Evolutionary conservation across 2,888 invertebrate species (phyloP).

Genomic region (Nephrotoma appendiculata): DNA sequence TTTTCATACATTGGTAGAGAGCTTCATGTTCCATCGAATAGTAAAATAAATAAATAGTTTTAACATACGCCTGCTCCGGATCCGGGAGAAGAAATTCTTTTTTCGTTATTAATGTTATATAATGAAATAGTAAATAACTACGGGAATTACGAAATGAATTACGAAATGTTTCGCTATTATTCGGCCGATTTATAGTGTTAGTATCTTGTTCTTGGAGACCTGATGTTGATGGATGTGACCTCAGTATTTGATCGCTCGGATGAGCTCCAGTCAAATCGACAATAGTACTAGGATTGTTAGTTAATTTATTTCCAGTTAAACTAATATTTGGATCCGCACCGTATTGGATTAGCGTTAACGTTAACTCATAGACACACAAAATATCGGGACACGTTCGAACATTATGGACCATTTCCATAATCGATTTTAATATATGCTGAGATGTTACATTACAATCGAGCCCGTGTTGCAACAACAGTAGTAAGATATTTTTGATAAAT

Average conservation of each 20-base stretch:
- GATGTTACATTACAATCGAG: conserved; percentile 51
- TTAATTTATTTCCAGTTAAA: conserved; percentile 32
- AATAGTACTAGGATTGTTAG: conserved; percentile 25
- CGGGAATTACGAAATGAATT: conserved; percentile 34
- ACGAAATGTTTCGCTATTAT: conserved; percentile 19
- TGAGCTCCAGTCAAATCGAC: conserved; percentile 7
- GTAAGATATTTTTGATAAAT: conserved; percentile 53
- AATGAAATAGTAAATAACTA: conserved; percentile 48
- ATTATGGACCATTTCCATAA: conserved; percentile 53
- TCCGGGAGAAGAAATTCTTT: conserved; percentile 47
- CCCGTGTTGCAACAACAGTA: conserved; percentile 48
- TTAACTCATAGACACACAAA: conserved; percentile 52
- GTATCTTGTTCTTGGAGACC: background rate
- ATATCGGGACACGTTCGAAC: conserved; percentile 51
- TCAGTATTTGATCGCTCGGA: conserved; percentile 12
- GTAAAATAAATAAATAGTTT: conserved; percentile 49
- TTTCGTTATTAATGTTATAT: conserved; percentile 52
- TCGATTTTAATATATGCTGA: conserved; percentile 54
- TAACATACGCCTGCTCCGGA: conserved; percentile 45
- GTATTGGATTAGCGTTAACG: conserved; percentile 53
- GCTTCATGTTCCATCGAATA: conserved; percentile 52
- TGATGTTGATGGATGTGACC: background rate
- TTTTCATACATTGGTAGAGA: conserved; percentile 51
- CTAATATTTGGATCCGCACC: conserved; percentile 59
- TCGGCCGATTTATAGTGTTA: conserved; percentile 12